Conservation (phyloP, 2,797 vertebrate genomes). For the Enteromius thamalakanensis region DNA sequence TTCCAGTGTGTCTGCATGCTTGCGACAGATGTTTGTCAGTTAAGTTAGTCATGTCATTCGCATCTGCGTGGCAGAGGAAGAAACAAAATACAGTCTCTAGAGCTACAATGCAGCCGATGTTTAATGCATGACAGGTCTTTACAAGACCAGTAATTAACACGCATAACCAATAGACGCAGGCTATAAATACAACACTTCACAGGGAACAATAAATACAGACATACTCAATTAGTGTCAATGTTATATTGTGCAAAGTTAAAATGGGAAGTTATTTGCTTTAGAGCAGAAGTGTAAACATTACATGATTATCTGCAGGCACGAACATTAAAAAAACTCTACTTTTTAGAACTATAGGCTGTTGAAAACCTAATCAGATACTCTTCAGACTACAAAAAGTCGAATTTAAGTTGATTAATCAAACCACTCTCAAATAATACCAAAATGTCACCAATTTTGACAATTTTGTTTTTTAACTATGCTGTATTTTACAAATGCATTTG, state of each 20-base stretch:
- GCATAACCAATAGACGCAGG: background rate
- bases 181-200: constrained; percentile 10
- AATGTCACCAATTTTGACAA: background rate
- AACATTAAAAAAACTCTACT: background rate
- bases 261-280: background rate
- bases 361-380: background rate
- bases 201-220: constrained; percentile 12
- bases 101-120: background rate
- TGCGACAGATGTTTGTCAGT: constrained; percentile 5
- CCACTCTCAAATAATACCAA: background rate
- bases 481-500: background rate
- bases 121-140: background rate
- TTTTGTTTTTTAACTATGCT: background rate
- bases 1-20: constrained; percentile 7
- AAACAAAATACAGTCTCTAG: constrained; percentile 4
- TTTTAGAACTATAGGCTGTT: background rate
- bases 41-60: constrained; percentile 14
- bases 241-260: background rate
- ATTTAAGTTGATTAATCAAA: background rate
- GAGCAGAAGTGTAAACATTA: background rate
- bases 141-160: constrained; percentile 15
- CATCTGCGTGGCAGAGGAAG: background rate
- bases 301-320: no score
- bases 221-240: background rate
- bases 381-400: background rate